Conservation (phyloP, 1,140 invertebrate species). For the Drosophila sucinea region DNA sequence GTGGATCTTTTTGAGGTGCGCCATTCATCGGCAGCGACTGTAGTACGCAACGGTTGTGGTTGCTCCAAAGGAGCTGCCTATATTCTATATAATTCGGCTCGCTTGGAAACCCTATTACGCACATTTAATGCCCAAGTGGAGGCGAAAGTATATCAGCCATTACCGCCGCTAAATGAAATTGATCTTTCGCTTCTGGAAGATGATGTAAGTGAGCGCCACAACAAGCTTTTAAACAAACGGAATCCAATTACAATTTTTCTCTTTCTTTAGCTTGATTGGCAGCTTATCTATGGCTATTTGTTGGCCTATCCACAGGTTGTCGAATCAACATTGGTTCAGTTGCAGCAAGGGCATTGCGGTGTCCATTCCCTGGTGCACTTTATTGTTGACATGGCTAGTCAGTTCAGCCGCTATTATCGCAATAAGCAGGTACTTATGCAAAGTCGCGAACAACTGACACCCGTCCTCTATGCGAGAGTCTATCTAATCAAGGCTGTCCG, state of each 20-base stretch:
- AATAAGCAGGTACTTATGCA: constrained; percentile 85
- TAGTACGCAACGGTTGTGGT: constrained; percentile 74
- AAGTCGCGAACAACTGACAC: constrained; percentile 86
- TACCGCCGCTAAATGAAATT: constrained; percentile 84
- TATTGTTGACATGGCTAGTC: constrained; percentile 85
- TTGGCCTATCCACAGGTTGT: constrained; percentile 86
- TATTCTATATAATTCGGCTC: constrained; percentile 89
- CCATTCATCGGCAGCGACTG: constrained; percentile 62
- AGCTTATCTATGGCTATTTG: constrained; percentile 87
- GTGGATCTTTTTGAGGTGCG: constrained; percentile 88
- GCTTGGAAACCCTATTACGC: constrained; percentile 86
- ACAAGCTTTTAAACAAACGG: no score
- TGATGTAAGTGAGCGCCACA: constrained; percentile 83
- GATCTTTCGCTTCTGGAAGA: constrained; percentile 86
- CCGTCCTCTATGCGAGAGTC: constrained; percentile 87
- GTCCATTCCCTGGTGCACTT: constrained; percentile 87
- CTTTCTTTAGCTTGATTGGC: constrained; percentile 85
- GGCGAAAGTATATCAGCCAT: constrained; percentile 84
- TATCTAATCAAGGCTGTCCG: constrained; percentile 87
- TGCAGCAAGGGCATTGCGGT: constrained; percentile 83
- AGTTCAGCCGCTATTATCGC: constrained; percentile 89
- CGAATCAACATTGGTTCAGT: constrained; percentile 83
- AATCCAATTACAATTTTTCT: no score
- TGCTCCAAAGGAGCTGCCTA: constrained; percentile 86
- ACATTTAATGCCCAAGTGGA: constrained; percentile 85